A percentile compares a stretch with the other conserved stretches of the same genome.
Conservation (phyloP, 2,797 vertebrate species). For the Pempheris klunzingeri region DNA sequence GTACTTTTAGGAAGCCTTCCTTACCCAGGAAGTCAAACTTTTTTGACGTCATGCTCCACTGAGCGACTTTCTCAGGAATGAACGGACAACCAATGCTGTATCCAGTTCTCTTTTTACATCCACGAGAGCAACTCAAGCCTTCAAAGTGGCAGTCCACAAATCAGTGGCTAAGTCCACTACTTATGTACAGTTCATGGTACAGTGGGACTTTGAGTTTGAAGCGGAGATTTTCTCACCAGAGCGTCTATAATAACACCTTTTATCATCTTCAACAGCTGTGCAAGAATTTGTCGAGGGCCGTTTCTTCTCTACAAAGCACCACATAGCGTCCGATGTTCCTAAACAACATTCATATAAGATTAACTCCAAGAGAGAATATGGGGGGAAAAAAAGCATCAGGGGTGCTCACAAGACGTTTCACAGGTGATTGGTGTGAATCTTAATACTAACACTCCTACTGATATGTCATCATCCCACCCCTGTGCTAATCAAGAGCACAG, state of each 20-base stretch:
- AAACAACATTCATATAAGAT: background rate
- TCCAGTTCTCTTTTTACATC: no score
- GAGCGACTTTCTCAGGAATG: no score
- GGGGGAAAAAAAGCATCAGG: background rate
- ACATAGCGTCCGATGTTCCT: conserved; percentile 26
- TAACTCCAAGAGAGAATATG: background rate
- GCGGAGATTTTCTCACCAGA: conserved; percentile 7
- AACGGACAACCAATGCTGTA: no score
- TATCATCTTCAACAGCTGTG: conserved; percentile 46
- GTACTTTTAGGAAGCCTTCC: no score
- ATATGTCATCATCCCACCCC: conserved; percentile 30
- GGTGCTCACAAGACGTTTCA: background rate
- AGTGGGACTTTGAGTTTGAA: background rate
- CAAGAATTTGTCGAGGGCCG: conserved; percentile 29
- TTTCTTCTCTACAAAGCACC: conserved; percentile 4
- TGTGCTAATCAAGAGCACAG: background rate
- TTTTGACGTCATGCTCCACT: no score
- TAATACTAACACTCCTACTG: conserved; percentile 17
- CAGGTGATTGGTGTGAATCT: background rate
- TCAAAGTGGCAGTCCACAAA: no score
- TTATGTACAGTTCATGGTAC: no score
- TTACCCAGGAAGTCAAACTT: no score
- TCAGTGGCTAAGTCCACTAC: no score
- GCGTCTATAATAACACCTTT: conserved; percentile 30
- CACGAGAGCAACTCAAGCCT: no score